Evolutionary conservation across 2,113 vertebrate species (phyloP), one percentile per base, ranked within the genome.

Genomic region (Plecturocebus donacophilus): DNA sequence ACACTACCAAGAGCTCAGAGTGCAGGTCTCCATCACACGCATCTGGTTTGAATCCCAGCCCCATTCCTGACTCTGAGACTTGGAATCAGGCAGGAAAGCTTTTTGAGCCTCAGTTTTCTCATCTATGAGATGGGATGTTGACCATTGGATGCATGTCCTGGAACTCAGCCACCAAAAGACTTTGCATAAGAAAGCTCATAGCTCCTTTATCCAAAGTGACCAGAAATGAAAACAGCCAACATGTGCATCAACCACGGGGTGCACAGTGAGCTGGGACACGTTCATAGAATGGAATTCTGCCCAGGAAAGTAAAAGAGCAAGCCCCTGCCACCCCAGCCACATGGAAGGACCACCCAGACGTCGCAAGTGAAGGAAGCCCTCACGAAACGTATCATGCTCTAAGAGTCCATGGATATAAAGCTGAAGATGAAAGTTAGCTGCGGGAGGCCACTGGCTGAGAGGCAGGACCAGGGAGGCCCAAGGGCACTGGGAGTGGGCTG

Each of bases 131-230:
- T 42, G 5, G 47, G 23, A 76, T 12, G 27, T 14, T 32, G 9
- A 23, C 10, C n/a, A 16, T 27, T 1, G 3, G 0, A 5, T 2
- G 4, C n/a, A 12, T 0, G 1, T 16, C 1, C 0, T 1, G 23
- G 54, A 30, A n/a, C 75, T 19, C 10, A 25, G 73, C 35, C 45
- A 12, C 56, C n/a, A 1, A 13, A n/a, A 71, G 21, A n/a, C 17
- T 0, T 8, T 4, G 0, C 0, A 4, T 8, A 9, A 12, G 86
- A 38, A 58, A 27, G 30, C 58, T 40, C 2, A 0, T 5, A 10
- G 25, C 30, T 3, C 8, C 75, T 49, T 17, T 6, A 35, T 23
- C 7, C 40, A 5, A 45, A 32, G 30, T 0, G 14, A 13, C 30
- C 27, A 5, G 8, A 30, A 45, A 30, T 32, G 76, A 5, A 38